Conservation (phyloP, 2,113 vertebrate species). For the Tapirus terrestris region DNA sequence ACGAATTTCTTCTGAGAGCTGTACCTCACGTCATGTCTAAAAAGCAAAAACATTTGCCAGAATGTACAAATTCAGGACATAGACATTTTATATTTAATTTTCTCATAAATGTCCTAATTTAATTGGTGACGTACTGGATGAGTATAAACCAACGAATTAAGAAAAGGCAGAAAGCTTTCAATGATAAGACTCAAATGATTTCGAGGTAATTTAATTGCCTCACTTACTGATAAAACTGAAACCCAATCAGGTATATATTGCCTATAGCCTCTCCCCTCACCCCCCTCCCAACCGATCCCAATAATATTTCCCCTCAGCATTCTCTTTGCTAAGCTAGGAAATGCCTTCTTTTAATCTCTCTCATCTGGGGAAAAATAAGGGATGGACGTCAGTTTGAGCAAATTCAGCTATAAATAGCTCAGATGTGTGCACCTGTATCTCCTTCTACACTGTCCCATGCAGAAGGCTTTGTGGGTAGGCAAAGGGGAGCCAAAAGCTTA, state of each 20-base stretch:
- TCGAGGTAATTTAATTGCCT: conserved; percentile 37
- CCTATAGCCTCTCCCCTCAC: background rate
- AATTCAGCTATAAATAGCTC: background rate
- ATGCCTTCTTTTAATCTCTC: background rate
- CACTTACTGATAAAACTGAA: conserved; percentile 12
- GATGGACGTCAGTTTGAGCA: background rate
- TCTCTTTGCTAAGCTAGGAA: background rate
- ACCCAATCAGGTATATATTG: background rate
- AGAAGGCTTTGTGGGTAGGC: background rate
- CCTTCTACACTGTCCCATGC: background rate
- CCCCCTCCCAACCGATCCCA: background rate
- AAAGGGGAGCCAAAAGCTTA: background rate
- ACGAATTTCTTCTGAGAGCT: background rate
- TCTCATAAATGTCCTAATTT: conserved; percentile 48
- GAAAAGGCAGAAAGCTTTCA: conserved; percentile 34
- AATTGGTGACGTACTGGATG: background rate
- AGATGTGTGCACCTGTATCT: background rate
- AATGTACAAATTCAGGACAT: conserved; percentile 7
- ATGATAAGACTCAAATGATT: background rate
- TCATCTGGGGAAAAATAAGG: background rate
- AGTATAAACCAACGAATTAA: background rate
- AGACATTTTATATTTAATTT: conserved; percentile 61
- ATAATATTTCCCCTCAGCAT: background rate
- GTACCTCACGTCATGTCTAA: background rate
- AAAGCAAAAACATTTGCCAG: conserved; percentile 53